phyloP scores from a whole-genome alignment of 2,113 vertebrate species.

The Sturnira hondurensis region DNA sequence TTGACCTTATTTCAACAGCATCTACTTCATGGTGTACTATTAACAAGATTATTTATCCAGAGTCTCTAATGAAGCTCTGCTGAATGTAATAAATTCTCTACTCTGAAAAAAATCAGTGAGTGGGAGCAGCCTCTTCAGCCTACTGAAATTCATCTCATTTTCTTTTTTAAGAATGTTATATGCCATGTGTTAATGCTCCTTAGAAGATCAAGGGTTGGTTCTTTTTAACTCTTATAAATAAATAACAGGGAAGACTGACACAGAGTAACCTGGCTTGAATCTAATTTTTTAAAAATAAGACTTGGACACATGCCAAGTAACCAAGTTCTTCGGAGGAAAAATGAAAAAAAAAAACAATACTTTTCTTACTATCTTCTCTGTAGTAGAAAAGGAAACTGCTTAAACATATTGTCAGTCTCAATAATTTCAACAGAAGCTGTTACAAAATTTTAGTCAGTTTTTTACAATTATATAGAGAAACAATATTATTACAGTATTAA shows the following conservation, averaged over 20 bases:
- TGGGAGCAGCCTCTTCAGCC: background rate
- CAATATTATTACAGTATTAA: conserved; percentile 40
- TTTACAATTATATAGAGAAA: background rate
- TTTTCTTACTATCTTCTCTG: conserved; percentile 32
- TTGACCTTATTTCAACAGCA: conserved; percentile 7
- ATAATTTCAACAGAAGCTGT: conserved; percentile 45
- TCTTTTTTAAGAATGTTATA: background rate
- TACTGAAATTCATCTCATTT: background rate
- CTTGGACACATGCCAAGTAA: background rate
- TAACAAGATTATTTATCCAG: conserved; percentile 27
- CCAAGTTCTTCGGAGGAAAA: conserved; percentile 51
- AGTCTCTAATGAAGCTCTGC: background rate
- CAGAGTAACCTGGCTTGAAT: background rate
- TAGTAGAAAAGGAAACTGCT: background rate
- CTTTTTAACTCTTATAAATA: background rate
- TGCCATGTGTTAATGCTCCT: background rate
- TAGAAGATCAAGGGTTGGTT: background rate
- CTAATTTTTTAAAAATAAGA: background rate
- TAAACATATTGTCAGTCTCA: conserved; percentile 43
- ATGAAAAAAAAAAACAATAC: background rate
- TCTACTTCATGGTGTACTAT: background rate
- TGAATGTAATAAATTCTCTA: background rate
- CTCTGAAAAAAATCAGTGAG: background rate
- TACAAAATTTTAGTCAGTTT: conserved; percentile 64
- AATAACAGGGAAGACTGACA: background rate